Evolutionary conservation across 1,140 invertebrate species (phyloP).

Genomic region (Vanessa tameamea): DNA sequence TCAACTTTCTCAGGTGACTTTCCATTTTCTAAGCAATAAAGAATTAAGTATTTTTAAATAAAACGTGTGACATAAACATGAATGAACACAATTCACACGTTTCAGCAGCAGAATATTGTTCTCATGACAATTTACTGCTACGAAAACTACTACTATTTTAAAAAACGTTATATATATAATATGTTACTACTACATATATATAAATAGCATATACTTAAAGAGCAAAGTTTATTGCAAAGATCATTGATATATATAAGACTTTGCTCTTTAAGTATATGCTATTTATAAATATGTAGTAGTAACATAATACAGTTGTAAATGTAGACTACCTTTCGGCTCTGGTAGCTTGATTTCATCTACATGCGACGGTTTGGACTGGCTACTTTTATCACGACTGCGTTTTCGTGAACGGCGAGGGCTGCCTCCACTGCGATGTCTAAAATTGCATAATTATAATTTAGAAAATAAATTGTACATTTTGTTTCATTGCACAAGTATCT

Average conservation of each 20-base stretch:
- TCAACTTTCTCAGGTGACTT: slow-evolving; percentile 76
- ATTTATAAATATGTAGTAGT: no score
- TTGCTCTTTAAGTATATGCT: no score
- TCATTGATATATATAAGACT: no score
- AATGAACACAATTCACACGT: not conserved
- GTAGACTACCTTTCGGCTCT: slow-evolving; percentile 61
- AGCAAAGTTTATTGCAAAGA: no score
- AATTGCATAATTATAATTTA: not conserved
- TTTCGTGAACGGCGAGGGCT: slow-evolving; percentile 66
- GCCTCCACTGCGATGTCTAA: slow-evolving; percentile 68
- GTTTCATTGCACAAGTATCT: no score
- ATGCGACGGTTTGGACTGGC: slow-evolving; percentile 52
- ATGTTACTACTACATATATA: not conserved
- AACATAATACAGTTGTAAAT: not conserved
- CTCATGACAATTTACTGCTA: no score
- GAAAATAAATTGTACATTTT: not conserved
- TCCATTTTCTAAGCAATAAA: slow-evolving; percentile 65
- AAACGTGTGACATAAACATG: not conserved
- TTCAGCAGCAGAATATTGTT: no score
- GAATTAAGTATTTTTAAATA: not conserved
- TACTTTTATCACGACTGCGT: slow-evolving; percentile 63
- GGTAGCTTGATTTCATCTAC: slow-evolving; percentile 64
- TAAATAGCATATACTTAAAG: no score
- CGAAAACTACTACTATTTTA: no score
- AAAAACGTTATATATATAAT: no score